Evolutionary conservation across 1,140 invertebrate species (phyloP).

Genomic region (Eciton burchellii): DNA sequence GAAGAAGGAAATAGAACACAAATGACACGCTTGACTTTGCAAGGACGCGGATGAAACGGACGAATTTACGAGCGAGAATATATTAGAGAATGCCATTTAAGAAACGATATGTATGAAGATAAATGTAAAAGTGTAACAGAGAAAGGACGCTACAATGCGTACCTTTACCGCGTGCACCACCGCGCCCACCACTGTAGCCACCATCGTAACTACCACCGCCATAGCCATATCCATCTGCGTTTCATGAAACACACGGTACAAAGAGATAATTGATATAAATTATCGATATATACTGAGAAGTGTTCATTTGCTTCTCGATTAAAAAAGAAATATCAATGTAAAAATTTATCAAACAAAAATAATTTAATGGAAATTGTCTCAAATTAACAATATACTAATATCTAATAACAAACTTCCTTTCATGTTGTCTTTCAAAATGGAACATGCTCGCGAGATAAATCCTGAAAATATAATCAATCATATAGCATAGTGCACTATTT

Average conservation of each 20-base stretch:
- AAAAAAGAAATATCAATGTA: slow-evolving; percentile 35
- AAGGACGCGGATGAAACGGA: slow-evolving; percentile 5
- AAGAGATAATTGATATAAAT: slow-evolving; percentile 81
- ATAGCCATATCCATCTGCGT: slow-evolving; percentile 90
- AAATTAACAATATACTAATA: not conserved
- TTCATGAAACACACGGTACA: slow-evolving; percentile 86
- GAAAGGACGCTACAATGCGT: slow-evolving; percentile 86
- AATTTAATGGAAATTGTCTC: slow-evolving; percentile 28
- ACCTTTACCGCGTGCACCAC: slow-evolving; percentile 93
- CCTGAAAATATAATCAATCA: not conserved
- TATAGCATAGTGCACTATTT: not conserved
- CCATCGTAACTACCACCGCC: slow-evolving; percentile 92
- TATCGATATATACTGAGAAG: slow-evolving; percentile 64
- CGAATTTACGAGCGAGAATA: slow-evolving; percentile 48
- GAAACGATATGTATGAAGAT: slow-evolving; percentile 31
- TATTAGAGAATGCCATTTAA: slow-evolving; percentile 58
- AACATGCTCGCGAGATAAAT: not conserved
- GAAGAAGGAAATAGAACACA: slow-evolving; percentile 33
- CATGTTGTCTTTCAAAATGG: too few relatives aligned
- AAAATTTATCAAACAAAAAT: slow-evolving; percentile 15
- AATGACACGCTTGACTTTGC: not conserved
- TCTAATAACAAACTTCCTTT: not conserved
- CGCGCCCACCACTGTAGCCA: slow-evolving; percentile 91
- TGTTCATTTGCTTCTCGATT: slow-evolving; percentile 53
- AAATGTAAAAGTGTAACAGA: slow-evolving; percentile 72